Evolutionary conservation across 2,888 invertebrate species (phyloP), one percentile per base, ranked within the genome.

Genomic region (Rhamnusium bicolor): DNA sequence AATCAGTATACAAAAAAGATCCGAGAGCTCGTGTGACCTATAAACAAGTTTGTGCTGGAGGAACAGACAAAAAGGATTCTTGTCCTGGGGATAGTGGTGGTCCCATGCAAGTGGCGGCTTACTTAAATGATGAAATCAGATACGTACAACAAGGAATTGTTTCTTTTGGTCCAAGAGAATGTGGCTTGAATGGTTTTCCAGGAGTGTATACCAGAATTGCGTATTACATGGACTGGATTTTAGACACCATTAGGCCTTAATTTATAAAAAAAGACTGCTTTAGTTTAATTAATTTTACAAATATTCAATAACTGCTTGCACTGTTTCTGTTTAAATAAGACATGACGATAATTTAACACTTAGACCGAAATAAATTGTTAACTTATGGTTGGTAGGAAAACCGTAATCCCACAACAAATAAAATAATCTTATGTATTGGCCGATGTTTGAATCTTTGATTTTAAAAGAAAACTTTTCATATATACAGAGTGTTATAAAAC

Each of bases 41-140:
- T 16, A 87, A 85, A 14, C 91, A 92, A 81, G 82, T 93, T n/a
- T 94, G 94, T 82, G 92, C 93, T 0, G 93, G 93, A 1, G 93
- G 93, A 0, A 84, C 86, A 1, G 85, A 84, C 16, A 89, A 89
- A 10, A 89, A 89, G 73, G 93, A 93, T 83, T 92, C 93, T 0
- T 94, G 94, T 79, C 86, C 88, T 0, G 93, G 93, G 0, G 94
- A 94, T 81, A 92, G 92, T 12, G 94, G 94, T 0, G 94, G 94
- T 0, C 94, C 94, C 0, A 88, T 94, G 4, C 86, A 90, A 49
- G 84, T 87, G 61, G 87, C 89, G 0, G 87, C 88, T 0, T 85
- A 85, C 0, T 79, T 85, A 0, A 84, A 85, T 18, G 81, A 81
- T 0, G 89, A 79, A 4, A 74, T 87, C 2, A 88, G 90, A 58